Base-by-base conservation (phyloP, 2,888 invertebrate species). In the Syrphus vitripennis region DNA sequence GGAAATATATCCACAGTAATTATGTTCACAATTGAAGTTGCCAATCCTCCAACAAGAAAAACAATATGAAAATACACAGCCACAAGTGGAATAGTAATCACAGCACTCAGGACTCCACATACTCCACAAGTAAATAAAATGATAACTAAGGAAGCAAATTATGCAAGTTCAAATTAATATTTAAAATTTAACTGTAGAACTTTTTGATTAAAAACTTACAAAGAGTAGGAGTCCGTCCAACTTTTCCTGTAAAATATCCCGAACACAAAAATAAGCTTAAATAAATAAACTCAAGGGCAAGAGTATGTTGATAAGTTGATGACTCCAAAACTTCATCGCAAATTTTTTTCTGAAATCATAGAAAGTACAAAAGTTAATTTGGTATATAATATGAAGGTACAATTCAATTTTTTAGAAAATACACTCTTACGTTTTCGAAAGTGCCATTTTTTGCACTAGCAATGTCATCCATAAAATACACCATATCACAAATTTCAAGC, bases 401-500 rank as follows among this genome's bases (percentile, higher is more conserved):
- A 19, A 10, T 48, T 10, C 4, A 21, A 14, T 12, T 50, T 19
- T 57, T 57, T 12, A 9, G 0, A 1, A 1, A 19, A 50, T 53
- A n/a, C 16, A n/a, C 14, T 7, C 45, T 53, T 76, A 81, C 83
- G 9, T 3, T 50, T 42, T 37, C 45, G 31, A 19, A 3, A 31
- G 14, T 2, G 21, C 5, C 14, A 5, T 21, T 31, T 5, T n/a
- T 29, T 14, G 31, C 12, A 21, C 48, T 48, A 16, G 0, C 4
- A 14, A 19, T 48, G 19, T 48, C 48, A 0, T 72, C 75, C 26
- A 88, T 78, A n/a, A 87, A 57, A 59, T 89, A 80, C 10, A 90
- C 55, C 37, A 90, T 89, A 40, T 90, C 89, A 80, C 92, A 92
- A 9, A 91, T 86, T 4, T 90, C 88, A 24, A 89, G 86, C 1